Evolutionary conservation across 35 echinoderm and acorn worm genomes (phyloP), one percentile per base, ranked within the genome.

Genomic region (Eucidaris tribuloides): DNA sequence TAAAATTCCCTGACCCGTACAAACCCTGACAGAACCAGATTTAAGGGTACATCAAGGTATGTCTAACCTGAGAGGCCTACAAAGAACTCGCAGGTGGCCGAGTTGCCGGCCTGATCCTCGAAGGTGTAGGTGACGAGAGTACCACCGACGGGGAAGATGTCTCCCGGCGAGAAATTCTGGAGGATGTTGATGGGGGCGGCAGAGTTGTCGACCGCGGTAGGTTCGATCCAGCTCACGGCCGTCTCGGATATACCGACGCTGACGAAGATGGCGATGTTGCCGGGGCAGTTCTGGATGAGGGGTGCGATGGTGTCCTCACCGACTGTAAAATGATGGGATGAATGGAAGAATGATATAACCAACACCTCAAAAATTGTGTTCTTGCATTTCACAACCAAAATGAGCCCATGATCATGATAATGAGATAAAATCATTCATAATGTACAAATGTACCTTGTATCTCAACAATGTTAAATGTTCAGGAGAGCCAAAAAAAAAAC

Each of bases 201-300:
- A 7, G 80, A 83, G 74, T 94, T 94, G 45, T 94, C 92, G 36
- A 66, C 80, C 33, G 87, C 82, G 9, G 92, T 79, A 3, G 92
- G 86, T 60, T 85, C 82, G 32, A 61, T 61, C 87, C 82, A 94
- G 11, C 57, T 65, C 15, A 81, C 85, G 17, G 42, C 54, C 6
- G 79, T 59, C n/a, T 58, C 79, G 6, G 81, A 28, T 58, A 61
- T 83, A 9, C 62, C 37, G 15, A 83, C 58, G 7, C 57, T 40
- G 17, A 81, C 79, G 38, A 58, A 58, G 30, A 58, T 39, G 1
- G 81, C 79, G 1, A 65, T 83, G 43, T 64, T 84, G 44, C 65
- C 82, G 5, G 82, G 82, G 71, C 82, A 84, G 40, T 74, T 74
- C 38, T 74, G 68, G 41, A 74, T 23, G 44, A 74, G 24, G 68